Percentiles rank a stretch among this genome's conserved stretches.
phyloP scores from a whole-genome alignment of 2,797 vertebrate genomes.

The Ataeniobius toweri region DNA sequence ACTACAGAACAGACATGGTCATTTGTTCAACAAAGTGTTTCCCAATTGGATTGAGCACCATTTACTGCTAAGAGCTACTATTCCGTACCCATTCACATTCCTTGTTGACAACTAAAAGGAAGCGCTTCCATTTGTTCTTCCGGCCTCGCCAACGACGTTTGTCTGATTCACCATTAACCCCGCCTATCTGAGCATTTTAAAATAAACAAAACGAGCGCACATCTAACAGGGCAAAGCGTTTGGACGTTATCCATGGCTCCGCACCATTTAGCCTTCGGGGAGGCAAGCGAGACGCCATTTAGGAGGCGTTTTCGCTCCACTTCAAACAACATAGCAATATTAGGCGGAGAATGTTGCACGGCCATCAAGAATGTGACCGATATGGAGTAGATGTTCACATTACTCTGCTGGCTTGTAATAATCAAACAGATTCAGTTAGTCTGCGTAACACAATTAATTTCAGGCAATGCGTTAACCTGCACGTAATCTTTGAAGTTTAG shows the following conservation, averaged over 20 bases:
- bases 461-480: neutral
- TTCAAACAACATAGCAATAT: neutral
- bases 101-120: slow-evolving; percentile 54
- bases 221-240: neutral
- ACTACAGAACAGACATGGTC: neutral
- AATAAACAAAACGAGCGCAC: slow-evolving; percentile 7
- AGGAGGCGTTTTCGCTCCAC: neutral
- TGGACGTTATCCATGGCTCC: slow-evolving; percentile 52
- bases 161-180: neutral
- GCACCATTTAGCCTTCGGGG: neutral
- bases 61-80: neutral
- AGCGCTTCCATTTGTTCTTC: slow-evolving; percentile 31
- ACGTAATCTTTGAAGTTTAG: neutral
- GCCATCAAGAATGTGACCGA: neutral
- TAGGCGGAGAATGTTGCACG: neutral
- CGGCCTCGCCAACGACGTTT: neutral
- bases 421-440: neutral
- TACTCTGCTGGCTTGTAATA: neutral
- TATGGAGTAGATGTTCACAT: neutral
- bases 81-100: slow-evolving; percentile 26
- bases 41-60: neutral
- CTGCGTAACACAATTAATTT: neutral
- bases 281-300: neutral
- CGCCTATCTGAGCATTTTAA: neutral
- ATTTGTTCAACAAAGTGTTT: neutral